These are phyloP conservation scores for Gortyna flavago DNA, from an alignment of 2,888 invertebrate genomes.

Conservation along the genomic window DNA sequence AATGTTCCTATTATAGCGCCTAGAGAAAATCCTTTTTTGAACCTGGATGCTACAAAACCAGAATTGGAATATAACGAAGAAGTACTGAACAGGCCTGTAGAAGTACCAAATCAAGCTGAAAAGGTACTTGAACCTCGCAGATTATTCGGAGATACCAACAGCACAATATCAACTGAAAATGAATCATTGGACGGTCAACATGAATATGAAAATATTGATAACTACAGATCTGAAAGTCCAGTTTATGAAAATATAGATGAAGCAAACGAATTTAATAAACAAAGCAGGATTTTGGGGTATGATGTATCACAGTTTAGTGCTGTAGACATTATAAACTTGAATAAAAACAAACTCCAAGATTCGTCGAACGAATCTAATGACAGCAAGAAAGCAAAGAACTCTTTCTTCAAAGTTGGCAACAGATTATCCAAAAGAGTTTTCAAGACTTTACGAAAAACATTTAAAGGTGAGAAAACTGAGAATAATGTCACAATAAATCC, in stretches of 20 bases:
- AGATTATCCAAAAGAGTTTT: conserved; percentile 86
- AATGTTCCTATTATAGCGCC: conserved; percentile 49
- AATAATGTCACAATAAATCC: conserved; percentile 81
- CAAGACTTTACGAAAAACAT: conserved; percentile 85
- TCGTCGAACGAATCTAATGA: conserved; percentile 82
- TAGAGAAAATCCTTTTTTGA: conserved; percentile 81
- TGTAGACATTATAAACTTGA: conserved; percentile 85
- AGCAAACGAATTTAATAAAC: conserved; percentile 81
- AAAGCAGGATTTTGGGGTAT: conserved; percentile 86
- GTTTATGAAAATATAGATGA: conserved; percentile 85
- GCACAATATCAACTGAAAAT: conserved; percentile 85
- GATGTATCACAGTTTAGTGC: conserved; percentile 87
- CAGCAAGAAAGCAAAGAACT: conserved; percentile 80
- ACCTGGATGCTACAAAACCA: conserved; percentile 65
- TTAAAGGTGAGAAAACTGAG: conserved; percentile 83
- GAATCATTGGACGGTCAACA: conserved; percentile 78
- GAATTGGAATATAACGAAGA: conserved; percentile 81
- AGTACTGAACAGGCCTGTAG: conserved; percentile 67
- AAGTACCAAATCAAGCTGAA: conserved; percentile 53
- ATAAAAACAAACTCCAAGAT: conserved; percentile 75
- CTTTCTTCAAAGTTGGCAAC: conserved; percentile 82
- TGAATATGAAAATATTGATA: conserved; percentile 85
- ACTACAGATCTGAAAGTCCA: conserved; percentile 82
- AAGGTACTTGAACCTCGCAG: conserved; percentile 79
- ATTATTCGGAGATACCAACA: conserved; percentile 84